Percentiles rank a stretch among this genome's conserved stretches.
Conservation (phyloP, 2,113 vertebrate species). For the Pygoscelis antarcticus region DNA sequence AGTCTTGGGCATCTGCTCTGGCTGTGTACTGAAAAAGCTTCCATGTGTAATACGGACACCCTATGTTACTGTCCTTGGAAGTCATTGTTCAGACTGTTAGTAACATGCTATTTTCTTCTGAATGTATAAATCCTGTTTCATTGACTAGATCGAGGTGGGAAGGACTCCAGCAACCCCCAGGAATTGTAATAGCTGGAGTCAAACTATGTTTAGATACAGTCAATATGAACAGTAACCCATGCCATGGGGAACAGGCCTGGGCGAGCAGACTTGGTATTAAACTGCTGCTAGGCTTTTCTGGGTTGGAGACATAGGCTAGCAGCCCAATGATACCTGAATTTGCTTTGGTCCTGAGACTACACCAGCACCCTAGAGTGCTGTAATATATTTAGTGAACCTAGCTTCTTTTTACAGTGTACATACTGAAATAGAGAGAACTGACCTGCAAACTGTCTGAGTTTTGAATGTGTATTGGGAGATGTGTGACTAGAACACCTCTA, state of each 20-base stretch:
- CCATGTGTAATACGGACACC: background rate
- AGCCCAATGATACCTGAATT: background rate
- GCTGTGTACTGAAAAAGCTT: background rate
- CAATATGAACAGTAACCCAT: background rate
- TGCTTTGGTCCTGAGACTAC: background rate
- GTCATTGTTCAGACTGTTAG: background rate
- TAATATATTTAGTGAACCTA: background rate
- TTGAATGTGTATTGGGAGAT: background rate
- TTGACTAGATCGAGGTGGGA: background rate
- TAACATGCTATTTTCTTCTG: background rate
- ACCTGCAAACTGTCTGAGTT: background rate
- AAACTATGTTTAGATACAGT: background rate
- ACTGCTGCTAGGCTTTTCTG: background rate
- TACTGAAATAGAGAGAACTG: background rate
- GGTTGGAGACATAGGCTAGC: background rate
- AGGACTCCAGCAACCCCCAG: background rate
- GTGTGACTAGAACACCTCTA: background rate
- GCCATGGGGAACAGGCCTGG: background rate
- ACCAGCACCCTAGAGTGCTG: background rate
- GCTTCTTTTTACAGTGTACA: background rate
- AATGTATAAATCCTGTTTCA: background rate
- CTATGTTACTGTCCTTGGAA: background rate
- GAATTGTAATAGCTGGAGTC: background rate
- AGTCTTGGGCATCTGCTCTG: background rate
- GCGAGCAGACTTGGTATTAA: background rate